These are phyloP conservation scores for Bucorvus abyssinicus DNA, from an alignment of 2,797 vertebrate genomes.

Conservation along the genomic window DNA sequence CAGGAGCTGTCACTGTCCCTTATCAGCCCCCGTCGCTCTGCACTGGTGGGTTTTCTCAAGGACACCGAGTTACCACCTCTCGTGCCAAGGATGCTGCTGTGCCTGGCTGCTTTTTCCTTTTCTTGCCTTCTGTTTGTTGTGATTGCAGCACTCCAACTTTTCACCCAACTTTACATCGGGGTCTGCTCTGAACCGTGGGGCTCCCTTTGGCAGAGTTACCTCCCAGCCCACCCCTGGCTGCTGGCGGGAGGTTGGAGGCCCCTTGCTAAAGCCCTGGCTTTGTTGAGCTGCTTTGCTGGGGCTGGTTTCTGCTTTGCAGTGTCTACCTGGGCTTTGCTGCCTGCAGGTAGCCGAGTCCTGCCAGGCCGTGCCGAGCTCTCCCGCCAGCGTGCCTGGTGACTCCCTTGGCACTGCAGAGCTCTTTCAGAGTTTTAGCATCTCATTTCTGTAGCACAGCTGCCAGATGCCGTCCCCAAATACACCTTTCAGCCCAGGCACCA, in stretches of 20 bases:
- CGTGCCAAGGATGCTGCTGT: background rate
- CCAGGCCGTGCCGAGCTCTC: background rate
- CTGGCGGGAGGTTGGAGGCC: background rate
- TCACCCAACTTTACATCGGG: background rate
- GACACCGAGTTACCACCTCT: background rate
- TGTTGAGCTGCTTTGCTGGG: background rate
- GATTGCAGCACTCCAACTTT: background rate
- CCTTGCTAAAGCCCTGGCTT: background rate
- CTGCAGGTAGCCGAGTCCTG: background rate
- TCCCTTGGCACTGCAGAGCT: conserved; percentile 3
- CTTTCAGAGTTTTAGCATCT: background rate
- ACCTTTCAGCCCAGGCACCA: background rate
- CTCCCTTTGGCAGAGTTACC: background rate
- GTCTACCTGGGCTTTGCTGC: background rate
- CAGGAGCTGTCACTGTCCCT: background rate
- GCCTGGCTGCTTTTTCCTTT: background rate
- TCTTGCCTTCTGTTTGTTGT: too few relatives aligned
- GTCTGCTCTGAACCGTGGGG: rapidly evolving
- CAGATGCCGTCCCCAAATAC: background rate
- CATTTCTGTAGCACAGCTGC: background rate
- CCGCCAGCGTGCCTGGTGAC: background rate
- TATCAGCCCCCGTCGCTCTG: rapidly evolving
- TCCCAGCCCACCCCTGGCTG: rapidly evolving
- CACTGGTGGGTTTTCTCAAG: background rate
- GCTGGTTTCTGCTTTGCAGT: background rate